Evolutionary conservation across 1,140 invertebrate genomes (phyloP).

Genomic region (Centruroides sculpturatus): DNA sequence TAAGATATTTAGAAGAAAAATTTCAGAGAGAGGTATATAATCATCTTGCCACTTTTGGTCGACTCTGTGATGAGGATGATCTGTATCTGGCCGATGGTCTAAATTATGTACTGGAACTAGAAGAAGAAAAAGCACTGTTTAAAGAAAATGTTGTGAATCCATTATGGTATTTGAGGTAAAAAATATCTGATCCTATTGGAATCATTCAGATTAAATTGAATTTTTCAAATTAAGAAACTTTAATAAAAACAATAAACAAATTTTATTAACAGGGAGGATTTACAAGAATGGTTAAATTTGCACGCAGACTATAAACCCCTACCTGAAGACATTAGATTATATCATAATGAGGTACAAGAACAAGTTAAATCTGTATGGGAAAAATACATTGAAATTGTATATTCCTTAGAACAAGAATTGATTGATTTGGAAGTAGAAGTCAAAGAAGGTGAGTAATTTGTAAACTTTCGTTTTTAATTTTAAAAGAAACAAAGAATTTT

Average conservation of each 20-base stretch:
- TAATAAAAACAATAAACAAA: too few species aligned
- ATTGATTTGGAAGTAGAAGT: slow-evolving; percentile 9
- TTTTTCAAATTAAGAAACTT: too few species aligned
- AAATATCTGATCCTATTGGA: too few species aligned
- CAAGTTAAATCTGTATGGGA: slow-evolving; percentile 12
- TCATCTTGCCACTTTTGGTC: slow-evolving; percentile 11
- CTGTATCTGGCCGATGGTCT: slow-evolving; percentile 10
- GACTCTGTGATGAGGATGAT: slow-evolving; percentile 6
- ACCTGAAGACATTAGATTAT: slow-evolving; percentile 6
- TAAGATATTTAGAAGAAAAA: slow-evolving; percentile 13
- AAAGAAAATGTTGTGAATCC: slow-evolving; percentile 14
- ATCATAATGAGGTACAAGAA: slow-evolving; percentile 11
- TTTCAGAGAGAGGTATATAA: slow-evolving; percentile 12
- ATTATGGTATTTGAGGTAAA: slow-evolving; percentile 11
- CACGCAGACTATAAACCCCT: slow-evolving; percentile 7
- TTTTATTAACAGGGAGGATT: slow-evolving; percentile 5
- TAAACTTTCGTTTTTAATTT: neutral
- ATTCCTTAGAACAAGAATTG: slow-evolving; percentile 10
- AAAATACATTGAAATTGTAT: slow-evolving; percentile 12
- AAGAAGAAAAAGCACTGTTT: slow-evolving; percentile 14
- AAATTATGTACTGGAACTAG: slow-evolving; percentile 12
- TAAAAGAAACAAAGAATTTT: neutral
- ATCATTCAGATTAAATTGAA: too few species aligned
- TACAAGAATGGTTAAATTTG: slow-evolving; percentile 9
- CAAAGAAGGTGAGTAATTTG: slow-evolving; percentile 7